These are phyloP conservation scores for Lerema accius DNA, from an alignment of 1,140 invertebrate genomes.

Conservation along the genomic window DNA sequence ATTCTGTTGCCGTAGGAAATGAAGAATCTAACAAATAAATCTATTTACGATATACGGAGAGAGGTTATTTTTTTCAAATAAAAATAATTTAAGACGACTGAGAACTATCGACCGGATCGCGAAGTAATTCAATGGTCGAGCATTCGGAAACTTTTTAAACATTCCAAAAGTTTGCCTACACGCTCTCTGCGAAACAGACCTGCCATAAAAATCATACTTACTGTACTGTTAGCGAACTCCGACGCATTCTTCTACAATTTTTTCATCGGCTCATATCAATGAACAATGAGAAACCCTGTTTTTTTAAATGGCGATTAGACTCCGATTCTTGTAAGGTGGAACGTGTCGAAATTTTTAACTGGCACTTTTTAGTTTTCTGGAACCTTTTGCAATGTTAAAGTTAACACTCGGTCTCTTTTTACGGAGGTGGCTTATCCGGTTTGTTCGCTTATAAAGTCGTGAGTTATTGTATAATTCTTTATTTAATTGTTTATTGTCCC, in stretches of 20 bases:
- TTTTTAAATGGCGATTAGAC: conserved; percentile 7
- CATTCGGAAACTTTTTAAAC: conserved; percentile 44
- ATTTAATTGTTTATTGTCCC: background rate
- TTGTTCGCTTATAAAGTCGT: background rate
- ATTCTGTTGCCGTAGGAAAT: background rate
- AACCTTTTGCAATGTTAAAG: background rate
- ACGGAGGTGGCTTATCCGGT: background rate
- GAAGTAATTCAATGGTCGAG: conserved; percentile 17
- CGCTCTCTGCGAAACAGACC: conserved; percentile 16
- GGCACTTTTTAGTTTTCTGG: conserved; percentile 1
- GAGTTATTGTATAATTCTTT: background rate
- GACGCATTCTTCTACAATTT: conserved; percentile 16
- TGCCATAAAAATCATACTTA: conserved; percentile 44
- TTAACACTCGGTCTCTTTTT: background rate
- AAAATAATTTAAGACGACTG: conserved; percentile 19
- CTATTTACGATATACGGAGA: background rate
- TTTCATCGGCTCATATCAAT: conserved; percentile 7
- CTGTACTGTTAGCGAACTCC: conserved; percentile 41
- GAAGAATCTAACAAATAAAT: conserved; percentile 4
- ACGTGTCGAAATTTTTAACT: conserved; percentile 6
- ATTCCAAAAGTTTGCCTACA: conserved; percentile 47
- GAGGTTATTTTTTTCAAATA: background rate
- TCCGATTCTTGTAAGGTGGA: background rate
- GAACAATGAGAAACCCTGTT: conserved; percentile 8
- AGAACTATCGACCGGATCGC: conserved; percentile 10